Evolutionary conservation across 2,113 vertebrate genomes (phyloP).

Genomic region (Spea multiplicata): DNA sequence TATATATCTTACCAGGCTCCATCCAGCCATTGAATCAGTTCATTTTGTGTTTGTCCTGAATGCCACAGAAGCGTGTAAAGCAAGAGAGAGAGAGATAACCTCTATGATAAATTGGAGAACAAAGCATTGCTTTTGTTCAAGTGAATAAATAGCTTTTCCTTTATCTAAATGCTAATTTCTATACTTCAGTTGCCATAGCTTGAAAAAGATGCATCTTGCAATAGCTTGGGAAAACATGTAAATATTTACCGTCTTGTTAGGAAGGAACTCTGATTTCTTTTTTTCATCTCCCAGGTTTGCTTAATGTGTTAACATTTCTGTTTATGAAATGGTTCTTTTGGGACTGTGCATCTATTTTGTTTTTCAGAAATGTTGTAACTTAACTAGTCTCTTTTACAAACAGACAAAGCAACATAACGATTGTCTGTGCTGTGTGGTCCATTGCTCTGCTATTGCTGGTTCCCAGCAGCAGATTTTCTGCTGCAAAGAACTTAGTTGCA

Average conservation of each 20-base stretch:
- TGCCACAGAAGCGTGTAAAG: conserved; percentile 1
- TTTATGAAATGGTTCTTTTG: too few relatives aligned
- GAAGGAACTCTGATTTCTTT: conserved; percentile 8
- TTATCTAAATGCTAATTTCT: conserved; percentile 44
- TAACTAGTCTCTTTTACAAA: too few relatives aligned
- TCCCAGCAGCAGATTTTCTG: too few relatives aligned
- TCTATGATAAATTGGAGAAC: conserved; percentile 23
- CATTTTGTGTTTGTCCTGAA: neutral
- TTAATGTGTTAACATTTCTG: too few relatives aligned
- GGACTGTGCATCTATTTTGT: too few relatives aligned
- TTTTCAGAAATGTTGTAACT: too few relatives aligned
- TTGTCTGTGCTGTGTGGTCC: too few relatives aligned
- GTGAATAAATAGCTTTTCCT: conserved; percentile 32
- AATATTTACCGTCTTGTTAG: conserved; percentile 26
- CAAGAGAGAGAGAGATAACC: conserved; percentile 15
- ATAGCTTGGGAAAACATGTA: conserved; percentile 15
- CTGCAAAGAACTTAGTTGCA: too few relatives aligned
- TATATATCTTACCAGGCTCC: too few relatives aligned
- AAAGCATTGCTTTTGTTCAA: neutral
- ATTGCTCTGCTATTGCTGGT: too few relatives aligned
- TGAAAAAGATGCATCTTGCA: neutral
- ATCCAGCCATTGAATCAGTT: neutral
- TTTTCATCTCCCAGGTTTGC: neutral
- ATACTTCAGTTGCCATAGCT: conserved; percentile 10
- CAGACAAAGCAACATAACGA: too few relatives aligned